Conservation (phyloP, 2,888 invertebrate species). For the Temnothorax rugatulus region DNA sequence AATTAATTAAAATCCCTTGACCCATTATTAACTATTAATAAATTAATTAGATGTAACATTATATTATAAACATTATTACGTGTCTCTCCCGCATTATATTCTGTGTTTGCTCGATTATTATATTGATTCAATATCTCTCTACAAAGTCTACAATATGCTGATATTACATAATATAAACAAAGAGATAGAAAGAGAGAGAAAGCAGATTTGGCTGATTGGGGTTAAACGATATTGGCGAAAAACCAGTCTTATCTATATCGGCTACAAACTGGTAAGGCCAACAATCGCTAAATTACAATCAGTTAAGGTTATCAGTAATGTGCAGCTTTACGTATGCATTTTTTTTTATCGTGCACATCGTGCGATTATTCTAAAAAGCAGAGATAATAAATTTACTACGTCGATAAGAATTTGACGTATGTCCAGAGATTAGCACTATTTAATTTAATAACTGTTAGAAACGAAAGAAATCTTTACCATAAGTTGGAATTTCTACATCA, state of each 20-base stretch:
- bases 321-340: not conserved
- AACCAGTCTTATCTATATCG: not conserved
- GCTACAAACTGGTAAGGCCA: not conserved
- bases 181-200: not conserved
- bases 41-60: no score
- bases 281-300: slow-evolving; percentile 18
- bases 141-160: not conserved
- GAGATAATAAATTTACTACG: slow-evolving; percentile 8
- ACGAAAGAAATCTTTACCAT: not conserved
- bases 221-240: not conserved
- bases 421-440: not conserved
- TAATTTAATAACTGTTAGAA: not conserved
- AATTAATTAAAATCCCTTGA: not conserved
- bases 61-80: no score
- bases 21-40: no score
- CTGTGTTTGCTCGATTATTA: not conserved
- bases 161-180: not conserved
- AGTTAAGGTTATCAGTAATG: slow-evolving; percentile 23
- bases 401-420: not conserved
- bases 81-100: no score
- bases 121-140: not conserved
- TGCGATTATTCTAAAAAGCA: not conserved
- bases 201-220: not conserved
- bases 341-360: not conserved
- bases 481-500: not conserved